These are phyloP conservation scores for Lacerta bilineata DNA, from an alignment of 2,797 vertebrate species.

Conservation along the genomic window DNA sequence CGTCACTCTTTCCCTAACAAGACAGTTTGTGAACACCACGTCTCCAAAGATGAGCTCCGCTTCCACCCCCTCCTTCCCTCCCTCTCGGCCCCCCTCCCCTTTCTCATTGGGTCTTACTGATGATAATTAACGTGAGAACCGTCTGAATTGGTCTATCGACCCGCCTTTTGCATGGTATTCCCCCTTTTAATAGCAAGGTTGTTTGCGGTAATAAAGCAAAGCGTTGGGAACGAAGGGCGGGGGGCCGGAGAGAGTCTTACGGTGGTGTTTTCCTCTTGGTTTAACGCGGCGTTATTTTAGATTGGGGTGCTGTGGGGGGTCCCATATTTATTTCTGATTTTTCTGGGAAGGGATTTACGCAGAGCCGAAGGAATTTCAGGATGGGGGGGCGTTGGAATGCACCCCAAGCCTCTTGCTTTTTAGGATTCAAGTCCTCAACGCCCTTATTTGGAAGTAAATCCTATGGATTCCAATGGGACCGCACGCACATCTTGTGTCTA, in stretches of 20 bases:
- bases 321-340: too few relatives aligned
- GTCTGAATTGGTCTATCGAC: slow-evolving; percentile 46
- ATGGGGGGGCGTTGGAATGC: neutral
- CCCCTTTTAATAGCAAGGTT: slow-evolving; percentile 34
- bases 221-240: neutral
- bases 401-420: neutral
- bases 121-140: slow-evolving; percentile 43
- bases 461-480: neutral
- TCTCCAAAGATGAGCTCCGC: neutral
- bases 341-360: neutral
- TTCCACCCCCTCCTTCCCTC: neutral
- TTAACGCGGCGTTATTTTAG: neutral
- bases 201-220: slow-evolving; percentile 32
- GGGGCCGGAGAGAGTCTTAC: neutral
- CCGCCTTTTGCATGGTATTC: slow-evolving; percentile 1
- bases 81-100: neutral
- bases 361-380: neutral
- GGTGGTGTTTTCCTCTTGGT: neutral
- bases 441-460: neutral
- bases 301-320: neutral
- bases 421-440: neutral
- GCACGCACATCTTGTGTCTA: neutral
- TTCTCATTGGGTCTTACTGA: slow-evolving; percentile 36
- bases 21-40: neutral
- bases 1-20: slow-evolving; percentile 8